Base-by-base conservation (phyloP, 2,797 vertebrate species). In the Macrochelys suwanniensis region DNA sequence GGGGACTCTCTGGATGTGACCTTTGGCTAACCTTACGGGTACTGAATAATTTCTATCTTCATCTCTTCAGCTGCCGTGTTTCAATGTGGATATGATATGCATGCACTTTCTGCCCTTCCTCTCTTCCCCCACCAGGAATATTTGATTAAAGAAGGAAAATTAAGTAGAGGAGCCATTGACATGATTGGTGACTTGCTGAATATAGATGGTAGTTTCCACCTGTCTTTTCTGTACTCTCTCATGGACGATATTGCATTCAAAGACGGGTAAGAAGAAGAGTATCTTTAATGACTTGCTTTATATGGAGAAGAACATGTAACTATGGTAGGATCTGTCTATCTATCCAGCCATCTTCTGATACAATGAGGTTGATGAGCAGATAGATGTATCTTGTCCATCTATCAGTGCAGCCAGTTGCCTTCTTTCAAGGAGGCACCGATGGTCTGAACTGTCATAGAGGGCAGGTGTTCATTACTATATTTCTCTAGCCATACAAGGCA, bases 181-280 rank as follows among this genome's bases (percentile, higher is more conserved):
- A 98, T 99, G 98, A 98, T 99, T 2, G 98, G 98, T 10, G 98
- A 99, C 96, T 78, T 99, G 80, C 96, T 99, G 95, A 98, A 99
- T 47, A 98, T 99, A 89, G 98, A 98, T 93, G 97, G 98, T 89
- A 97, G 98, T 71, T 99, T 98, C 96, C 98, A 98, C 94, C 98
- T 96, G 0, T 98, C 98, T 1, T 94, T 99, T 82, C 93, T 97
- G 4, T 98, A 99, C 95, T 98, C 97, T 93, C 94, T 99, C 71
- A 97, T 97, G 85, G 97, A 2, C 37, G 47, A 65, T 26, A 17
- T 17, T 42, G 74, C 81, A 54, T 88, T 95, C 88, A 19, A 37
- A 37, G 17, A 68, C 2, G 5, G 65, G 65, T 68, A 68, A 68
- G 65, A 9, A 19, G n/a, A 65, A 68, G 13, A 37, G 17, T 37